These are phyloP conservation scores for Gymnoscopelus microlampas DNA, from an alignment of 2,797 vertebrate genomes.

Conservation along the genomic window DNA sequence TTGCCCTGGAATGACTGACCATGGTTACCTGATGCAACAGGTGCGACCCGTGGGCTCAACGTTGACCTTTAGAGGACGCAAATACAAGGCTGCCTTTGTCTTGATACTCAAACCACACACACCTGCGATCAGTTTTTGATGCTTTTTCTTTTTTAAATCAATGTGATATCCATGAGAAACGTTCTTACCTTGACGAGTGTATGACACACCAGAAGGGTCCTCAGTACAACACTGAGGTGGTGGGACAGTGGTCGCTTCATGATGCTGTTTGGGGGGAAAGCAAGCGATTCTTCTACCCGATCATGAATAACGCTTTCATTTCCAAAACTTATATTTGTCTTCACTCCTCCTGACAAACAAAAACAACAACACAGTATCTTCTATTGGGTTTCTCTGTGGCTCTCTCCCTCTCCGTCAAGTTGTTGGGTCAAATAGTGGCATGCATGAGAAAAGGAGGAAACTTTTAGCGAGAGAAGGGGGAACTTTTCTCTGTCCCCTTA, in stretches of 20 bases:
- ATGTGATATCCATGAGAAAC: background rate
- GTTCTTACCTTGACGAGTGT: slow-evolving; percentile 59
- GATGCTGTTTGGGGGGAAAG: slow-evolving; percentile 23
- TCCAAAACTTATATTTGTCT: slow-evolving; percentile 19
- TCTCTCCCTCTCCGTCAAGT: background rate
- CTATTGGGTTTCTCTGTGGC: background rate
- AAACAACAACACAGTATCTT: background rate
- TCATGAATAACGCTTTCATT: slow-evolving; percentile 39
- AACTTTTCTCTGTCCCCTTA: slow-evolving; percentile 32
- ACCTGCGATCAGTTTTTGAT: background rate
- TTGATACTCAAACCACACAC: too few species aligned
- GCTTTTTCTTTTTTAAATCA: background rate
- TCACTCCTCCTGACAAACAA: background rate
- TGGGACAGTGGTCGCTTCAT: slow-evolving; percentile 56
- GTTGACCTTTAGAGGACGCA: background rate
- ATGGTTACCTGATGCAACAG: slow-evolving; percentile 59
- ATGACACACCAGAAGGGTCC: slow-evolving; percentile 52
- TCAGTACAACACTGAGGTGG: slow-evolving; percentile 29
- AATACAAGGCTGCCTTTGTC: background rate
- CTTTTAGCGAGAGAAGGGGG: slow-evolving; percentile 8
- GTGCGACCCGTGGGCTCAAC: slow-evolving; percentile 43
- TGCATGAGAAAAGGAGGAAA: slow-evolving; percentile 22
- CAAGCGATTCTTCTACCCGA: slow-evolving; percentile 23
- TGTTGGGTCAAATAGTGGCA: background rate
- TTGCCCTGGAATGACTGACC: too few species aligned